Conservation (phyloP, 2,888 invertebrate genomes). For the Teleiodes luculella region DNA sequence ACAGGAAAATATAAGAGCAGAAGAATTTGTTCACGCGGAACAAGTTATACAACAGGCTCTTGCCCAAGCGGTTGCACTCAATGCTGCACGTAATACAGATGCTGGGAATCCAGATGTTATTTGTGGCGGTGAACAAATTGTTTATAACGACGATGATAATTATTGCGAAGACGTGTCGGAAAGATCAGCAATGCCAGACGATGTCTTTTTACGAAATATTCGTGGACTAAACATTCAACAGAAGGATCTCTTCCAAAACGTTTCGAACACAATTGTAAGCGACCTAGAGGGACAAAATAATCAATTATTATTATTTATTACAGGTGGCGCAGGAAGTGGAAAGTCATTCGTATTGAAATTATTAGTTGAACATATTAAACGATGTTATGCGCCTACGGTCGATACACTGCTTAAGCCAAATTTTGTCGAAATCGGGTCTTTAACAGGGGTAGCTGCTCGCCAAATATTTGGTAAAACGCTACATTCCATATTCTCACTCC, state of each 20-base stretch:
- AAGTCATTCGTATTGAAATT: constrained; percentile 13
- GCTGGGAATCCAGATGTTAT: not conserved
- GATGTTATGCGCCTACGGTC: not conserved
- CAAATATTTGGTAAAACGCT: not conserved
- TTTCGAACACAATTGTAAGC: not conserved
- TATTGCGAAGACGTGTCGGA: no score
- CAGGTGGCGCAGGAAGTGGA: constrained; percentile 14
- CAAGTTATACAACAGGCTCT: not conserved
- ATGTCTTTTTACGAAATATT: no score
- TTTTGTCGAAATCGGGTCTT: no score
- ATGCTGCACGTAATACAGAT: not conserved
- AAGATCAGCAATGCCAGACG: no score
- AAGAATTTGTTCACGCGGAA: not conserved
- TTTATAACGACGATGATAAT: no score
- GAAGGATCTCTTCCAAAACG: not conserved
- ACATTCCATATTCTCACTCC: constrained; percentile 4
- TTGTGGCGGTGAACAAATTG: no score
- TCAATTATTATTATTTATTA: not conserved
- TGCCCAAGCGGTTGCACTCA: not conserved
- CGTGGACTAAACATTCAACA: not conserved
- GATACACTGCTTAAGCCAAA: no score
- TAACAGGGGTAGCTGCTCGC: constrained; percentile 9
- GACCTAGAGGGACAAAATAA: not conserved
- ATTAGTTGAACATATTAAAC: not conserved
- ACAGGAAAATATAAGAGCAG: not conserved